phyloP scores from a whole-genome alignment of 2,797 vertebrate species.

The Enteromius treurensis region DNA sequence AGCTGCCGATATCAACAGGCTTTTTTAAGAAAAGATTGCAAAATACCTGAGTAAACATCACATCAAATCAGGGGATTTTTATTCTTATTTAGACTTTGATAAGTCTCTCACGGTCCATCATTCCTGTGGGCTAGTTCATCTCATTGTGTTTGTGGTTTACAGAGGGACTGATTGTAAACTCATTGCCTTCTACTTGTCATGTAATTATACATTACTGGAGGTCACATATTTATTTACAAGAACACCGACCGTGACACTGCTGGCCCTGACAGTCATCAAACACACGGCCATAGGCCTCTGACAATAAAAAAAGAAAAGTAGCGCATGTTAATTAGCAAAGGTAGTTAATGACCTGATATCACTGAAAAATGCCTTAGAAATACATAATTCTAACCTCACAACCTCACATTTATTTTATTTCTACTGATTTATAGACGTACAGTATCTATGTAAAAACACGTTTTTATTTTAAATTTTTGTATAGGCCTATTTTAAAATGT shows the following conservation, averaged over 20 bases:
- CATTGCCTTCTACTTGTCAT: slow-evolving; percentile 33
- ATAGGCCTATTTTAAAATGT: no score
- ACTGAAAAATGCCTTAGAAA: not conserved
- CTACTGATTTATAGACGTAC: not conserved
- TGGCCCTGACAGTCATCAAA: slow-evolving; percentile 17
- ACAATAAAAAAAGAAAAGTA: not conserved
- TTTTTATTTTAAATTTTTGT: no score
- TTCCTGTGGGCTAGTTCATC: not conserved
- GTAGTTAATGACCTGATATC: not conserved
- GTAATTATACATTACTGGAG: slow-evolving; percentile 41
- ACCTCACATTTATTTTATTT: not conserved
- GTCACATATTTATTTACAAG: slow-evolving; percentile 6
- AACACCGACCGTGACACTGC: slow-evolving; percentile 47
- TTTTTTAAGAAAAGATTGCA: slow-evolving; percentile 50
- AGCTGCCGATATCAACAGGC: slow-evolving; percentile 28
- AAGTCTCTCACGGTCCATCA: slow-evolving; percentile 3
- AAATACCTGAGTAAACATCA: slow-evolving; percentile 40
- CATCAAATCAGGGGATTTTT: slow-evolving; percentile 37
- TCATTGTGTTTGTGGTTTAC: slow-evolving; percentile 10
- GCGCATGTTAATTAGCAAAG: not conserved
- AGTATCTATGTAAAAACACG: not conserved
- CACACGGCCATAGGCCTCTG: not conserved
- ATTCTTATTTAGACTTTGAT: slow-evolving; percentile 29
- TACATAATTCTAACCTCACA: not conserved
- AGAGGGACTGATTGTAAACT: slow-evolving; percentile 30